Evolutionary conservation across 2,797 vertebrate genomes (phyloP).

Genomic region (Cryptoblepharus egeriae): DNA sequence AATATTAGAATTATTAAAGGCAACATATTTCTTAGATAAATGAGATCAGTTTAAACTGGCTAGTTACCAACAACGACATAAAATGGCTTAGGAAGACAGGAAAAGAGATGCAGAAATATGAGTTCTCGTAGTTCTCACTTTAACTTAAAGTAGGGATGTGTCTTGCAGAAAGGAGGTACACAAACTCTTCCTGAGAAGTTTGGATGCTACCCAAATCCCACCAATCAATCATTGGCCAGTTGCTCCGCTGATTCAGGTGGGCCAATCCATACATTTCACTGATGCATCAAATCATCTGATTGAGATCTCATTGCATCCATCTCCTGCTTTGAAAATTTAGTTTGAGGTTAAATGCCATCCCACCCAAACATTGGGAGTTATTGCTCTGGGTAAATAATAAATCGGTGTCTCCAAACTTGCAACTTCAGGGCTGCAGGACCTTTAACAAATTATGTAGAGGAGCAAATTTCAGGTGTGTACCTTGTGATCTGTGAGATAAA

Average conservation of each 20-base stretch:
- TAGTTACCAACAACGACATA: background rate
- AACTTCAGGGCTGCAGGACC: no score
- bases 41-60: background rate
- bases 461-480: no score
- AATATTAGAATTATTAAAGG: slow-evolving; percentile 30
- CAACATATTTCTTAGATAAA: slow-evolving; percentile 32
- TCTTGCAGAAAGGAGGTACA: background rate
- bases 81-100: background rate
- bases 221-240: background rate
- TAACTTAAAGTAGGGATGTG: background rate
- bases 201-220: background rate
- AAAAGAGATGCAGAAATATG: no score
- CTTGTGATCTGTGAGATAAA: no score
- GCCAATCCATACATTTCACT: background rate
- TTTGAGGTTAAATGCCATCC: background rate
- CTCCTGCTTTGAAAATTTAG: no score
- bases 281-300: no score
- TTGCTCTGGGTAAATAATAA: background rate
- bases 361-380: background rate
- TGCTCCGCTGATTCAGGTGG: background rate
- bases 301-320: background rate
- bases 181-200: background rate
- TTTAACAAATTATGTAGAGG: no score
- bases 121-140: no score
- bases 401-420: no score